Evolutionary conservation across 2,797 vertebrate genomes (phyloP).

Genomic region (Atherinosoma microstoma): DNA sequence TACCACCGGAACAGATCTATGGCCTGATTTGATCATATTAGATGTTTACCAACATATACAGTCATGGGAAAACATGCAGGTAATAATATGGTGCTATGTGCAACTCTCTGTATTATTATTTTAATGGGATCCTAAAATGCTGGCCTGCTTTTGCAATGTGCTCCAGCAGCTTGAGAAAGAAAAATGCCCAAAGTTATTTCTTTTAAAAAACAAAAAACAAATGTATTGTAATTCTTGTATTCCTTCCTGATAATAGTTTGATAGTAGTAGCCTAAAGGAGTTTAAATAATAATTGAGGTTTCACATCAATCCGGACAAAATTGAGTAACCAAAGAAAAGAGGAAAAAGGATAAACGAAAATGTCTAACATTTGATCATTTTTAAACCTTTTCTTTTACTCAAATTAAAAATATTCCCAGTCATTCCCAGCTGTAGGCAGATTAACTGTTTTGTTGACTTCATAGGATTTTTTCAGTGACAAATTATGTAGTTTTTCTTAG

Average conservation of each 20-base stretch:
- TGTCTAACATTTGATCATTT: no score
- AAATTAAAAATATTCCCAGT: constrained; percentile 62
- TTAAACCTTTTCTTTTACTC: constrained; percentile 18
- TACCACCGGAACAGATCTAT: constrained; percentile 64
- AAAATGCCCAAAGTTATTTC: neutral
- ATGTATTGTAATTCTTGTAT: neutral
- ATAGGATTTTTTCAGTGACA: constrained; percentile 18
- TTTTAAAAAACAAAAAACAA: neutral
- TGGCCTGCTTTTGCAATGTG: neutral
- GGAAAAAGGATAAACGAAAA: neutral
- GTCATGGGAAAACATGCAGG: neutral
- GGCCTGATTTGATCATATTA: constrained; percentile 62
- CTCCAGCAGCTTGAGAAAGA: neutral
- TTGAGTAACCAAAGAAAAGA: neutral
- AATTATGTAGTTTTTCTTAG: neutral
- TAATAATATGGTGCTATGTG: no score
- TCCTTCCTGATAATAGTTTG: neutral
- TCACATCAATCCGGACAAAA: neutral
- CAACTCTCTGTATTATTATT: neutral
- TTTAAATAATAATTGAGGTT: constrained; percentile 11
- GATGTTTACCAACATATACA: constrained; percentile 28
- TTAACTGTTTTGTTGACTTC: constrained; percentile 54
- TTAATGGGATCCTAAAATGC: neutral
- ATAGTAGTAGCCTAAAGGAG: neutral
- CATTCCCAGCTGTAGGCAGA: constrained; percentile 66